These are phyloP conservation scores for Ageneiosus marmoratus DNA, from an alignment of 2,113 vertebrate species.

Conservation along the genomic window DNA sequence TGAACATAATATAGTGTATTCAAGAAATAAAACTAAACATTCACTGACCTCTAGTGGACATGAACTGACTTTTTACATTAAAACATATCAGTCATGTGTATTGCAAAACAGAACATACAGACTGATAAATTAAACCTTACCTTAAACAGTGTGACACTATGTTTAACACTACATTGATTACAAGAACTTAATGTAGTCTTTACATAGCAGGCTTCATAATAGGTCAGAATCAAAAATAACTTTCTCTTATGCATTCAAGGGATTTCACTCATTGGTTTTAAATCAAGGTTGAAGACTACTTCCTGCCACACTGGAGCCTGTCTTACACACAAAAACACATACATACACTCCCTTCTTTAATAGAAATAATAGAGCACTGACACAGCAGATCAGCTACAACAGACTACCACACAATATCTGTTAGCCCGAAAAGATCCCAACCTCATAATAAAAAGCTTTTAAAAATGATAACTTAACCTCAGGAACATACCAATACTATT, in stretches of 20 bases:
- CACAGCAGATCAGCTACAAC: conserved; percentile 15
- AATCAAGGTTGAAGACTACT: conserved; percentile 15
- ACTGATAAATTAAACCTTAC: not conserved
- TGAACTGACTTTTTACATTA: not conserved
- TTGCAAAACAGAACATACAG: not conserved
- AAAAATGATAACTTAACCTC: conserved; percentile 25
- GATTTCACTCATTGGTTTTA: not conserved
- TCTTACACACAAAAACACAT: not conserved
- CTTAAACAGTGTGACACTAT: not conserved
- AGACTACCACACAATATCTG: conserved; percentile 19
- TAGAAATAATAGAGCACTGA: conserved; percentile 38
- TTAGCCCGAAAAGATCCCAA: conserved; percentile 30
- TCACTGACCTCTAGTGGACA: conserved; percentile 30
- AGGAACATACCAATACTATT: not conserved
- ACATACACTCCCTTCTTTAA: conserved; percentile 23
- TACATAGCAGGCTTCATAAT: not conserved
- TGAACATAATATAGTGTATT: not conserved
- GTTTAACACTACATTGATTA: not conserved
- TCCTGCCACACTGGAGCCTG: conserved; percentile 12
- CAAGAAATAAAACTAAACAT: not conserved
- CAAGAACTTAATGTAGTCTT: not conserved
- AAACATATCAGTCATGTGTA: not conserved
- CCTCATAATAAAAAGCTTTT: conserved; percentile 36
- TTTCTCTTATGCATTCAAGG: not conserved
- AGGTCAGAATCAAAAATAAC: not conserved